Evolutionary conservation across 1,140 invertebrate species (phyloP), one percentile per base, ranked within the genome.

Genomic region (Leptinotarsa undecemlineata): DNA sequence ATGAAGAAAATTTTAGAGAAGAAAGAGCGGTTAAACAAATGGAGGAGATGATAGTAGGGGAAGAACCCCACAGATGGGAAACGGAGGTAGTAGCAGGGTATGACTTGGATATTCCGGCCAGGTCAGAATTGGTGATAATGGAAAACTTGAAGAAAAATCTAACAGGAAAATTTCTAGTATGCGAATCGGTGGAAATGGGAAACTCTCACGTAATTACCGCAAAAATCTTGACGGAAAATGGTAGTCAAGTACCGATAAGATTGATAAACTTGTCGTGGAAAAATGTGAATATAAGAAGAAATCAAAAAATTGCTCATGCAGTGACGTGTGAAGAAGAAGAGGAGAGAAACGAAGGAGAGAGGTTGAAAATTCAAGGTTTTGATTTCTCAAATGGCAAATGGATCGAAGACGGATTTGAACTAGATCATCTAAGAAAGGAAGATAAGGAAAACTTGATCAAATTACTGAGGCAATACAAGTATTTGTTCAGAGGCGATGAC

Each of bases 401-500:
- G 64, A 67, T 67, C 11, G 64, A 20, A 21, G 64, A 67, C 19
- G 64, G 64, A 21, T 67, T 67, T 67, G 8, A 23, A 13, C 6
- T 67, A 17, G 33, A 20, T 57, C 51, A 57, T 57, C n/a, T 57
- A n/a, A 57, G 0, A 57, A n/a, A 57, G n/a, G n/a, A 1, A 17
- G n/a, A 17, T 57, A 57, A n/a, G 14, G n/a, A 17, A 57, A 57
- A 57, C 3, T 57, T 57, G 1, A 57, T 15, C 14, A 57, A 57
- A n/a, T 21, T 67, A 42, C 23, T 67, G 23, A 20, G 19, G 14
- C 17, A 23, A 8, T 67, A 67, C 23, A 42, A 6, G 64, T 23
- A 67, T 67, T 67, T 67, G 23, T 67, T 67, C 23, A 71, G 69
- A 33, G 69, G 61, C 51, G 69, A 21, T 51, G 42, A 20, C 21